Base-by-base conservation (phyloP, 92 coral and sea anemone species). In the Epizoanthus illoricatus region DNA sequence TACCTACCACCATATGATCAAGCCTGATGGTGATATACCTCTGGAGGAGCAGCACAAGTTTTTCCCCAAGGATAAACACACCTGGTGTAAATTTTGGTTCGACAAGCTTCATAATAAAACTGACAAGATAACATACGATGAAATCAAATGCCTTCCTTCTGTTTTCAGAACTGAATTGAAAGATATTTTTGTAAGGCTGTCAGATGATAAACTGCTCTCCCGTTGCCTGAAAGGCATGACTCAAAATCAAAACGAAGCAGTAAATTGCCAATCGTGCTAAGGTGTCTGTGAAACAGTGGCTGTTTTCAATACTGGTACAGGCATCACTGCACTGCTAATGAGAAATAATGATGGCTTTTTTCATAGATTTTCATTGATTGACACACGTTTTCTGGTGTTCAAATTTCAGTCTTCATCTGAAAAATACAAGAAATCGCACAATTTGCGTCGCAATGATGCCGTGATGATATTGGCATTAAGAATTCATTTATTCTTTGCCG, bases 241-340 rank as follows among this genome's bases (percentile, higher is more conserved):
- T 4, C 91, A 90, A 58, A 87, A 88, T 40, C 92, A 88, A 64
- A 91, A 91, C 58, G 88, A 86, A 66, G 87, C 92, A 1, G 86
- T 85, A 20, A 84, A 87, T 87, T 90, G 93, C 73, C 89, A 88
- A 79, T 75, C 86, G 69, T 91, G 90, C 73, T 55, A 59, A 82
- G 72, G 62, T 91, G 91, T 79, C 40, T 87, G 90, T 65, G 91
- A 88, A 60, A 88, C 94, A 45, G 82, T 91, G 67, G 85, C 83
- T 41, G 89, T 88, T n/a, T 90, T 81, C 80, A 90, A 90, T 58
- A 84, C 91, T 40, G 91, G 89, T 85, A 75, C 91, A 45, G 94
- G 80, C 62, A 90, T 91, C 84, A 88, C 89, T 65, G 89, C 89
- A 61, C 76, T 88, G 49, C 57, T 89, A 69, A 81, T 88, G 81